Evolutionary conservation across 1,140 invertebrate genomes (phyloP).

Genomic region (Bombus pyrosoma): DNA sequence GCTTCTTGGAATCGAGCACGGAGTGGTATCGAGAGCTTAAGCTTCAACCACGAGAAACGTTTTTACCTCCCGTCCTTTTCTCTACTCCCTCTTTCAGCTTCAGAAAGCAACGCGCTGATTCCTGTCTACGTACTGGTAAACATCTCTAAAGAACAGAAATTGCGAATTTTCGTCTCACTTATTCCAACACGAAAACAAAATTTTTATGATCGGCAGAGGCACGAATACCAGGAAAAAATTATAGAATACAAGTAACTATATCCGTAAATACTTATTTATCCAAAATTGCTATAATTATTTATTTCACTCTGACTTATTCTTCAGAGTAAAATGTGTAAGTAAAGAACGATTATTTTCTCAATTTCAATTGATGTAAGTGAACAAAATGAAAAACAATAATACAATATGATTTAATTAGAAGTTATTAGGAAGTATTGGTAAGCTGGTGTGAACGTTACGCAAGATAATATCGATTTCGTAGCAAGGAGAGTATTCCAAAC

Average conservation of each 20-base stretch:
- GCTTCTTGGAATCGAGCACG: not conserved
- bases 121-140: not conserved
- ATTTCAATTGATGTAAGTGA: too few species aligned
- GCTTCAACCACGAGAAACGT: constrained; percentile 6
- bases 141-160: not conserved
- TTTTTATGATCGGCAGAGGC: too few species aligned
- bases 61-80: not conserved
- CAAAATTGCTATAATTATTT: too few species aligned
- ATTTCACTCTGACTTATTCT: too few species aligned
- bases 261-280: too few species aligned
- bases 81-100: not conserved
- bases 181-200: not conserved
- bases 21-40: constrained; percentile 4
- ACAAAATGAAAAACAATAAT: too few species aligned
- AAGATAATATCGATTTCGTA: not conserved
- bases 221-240: too few species aligned
- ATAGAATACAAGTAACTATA: too few species aligned
- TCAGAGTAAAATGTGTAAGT: too few species aligned
- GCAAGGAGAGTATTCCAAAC: not conserved
- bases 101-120: constrained; percentile 3
- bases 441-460: not conserved
- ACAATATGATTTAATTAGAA: not conserved
- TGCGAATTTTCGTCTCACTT: not conserved
- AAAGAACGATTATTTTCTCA: too few species aligned
- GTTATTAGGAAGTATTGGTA: not conserved